Evolutionary conservation across 2,113 vertebrate genomes (phyloP).

Genomic region (Callaeas wilsoni): DNA sequence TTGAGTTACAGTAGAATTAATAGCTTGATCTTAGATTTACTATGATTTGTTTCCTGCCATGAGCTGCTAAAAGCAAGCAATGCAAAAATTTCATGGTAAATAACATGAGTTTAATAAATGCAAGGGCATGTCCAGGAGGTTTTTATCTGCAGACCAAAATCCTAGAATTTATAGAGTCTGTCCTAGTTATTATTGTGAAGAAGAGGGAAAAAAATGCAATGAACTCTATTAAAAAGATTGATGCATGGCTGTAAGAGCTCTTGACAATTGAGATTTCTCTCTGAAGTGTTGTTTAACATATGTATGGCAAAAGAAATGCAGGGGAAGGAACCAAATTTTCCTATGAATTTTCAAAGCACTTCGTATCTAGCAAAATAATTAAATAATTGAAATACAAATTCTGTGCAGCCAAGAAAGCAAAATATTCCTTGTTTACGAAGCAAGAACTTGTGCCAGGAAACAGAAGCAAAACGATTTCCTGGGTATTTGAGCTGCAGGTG

Average conservation of each 20-base stretch:
- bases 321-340: not conserved
- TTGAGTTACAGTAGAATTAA: not conserved
- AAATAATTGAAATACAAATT: not conserved
- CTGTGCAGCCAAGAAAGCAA: not conserved
- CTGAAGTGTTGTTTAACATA: conserved; percentile 10
- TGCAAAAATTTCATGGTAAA: not conserved
- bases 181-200: not conserved
- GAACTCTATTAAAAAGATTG: conserved; percentile 39
- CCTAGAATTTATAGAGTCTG: conserved; percentile 11
- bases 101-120: not conserved
- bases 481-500: not conserved
- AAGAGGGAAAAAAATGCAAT: not conserved
- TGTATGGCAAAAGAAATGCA: not conserved
- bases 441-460: not conserved
- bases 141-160: conserved; percentile 19
- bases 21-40: not conserved
- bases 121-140: not conserved
- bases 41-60: not conserved
- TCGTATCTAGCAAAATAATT: not conserved
- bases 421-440: not conserved
- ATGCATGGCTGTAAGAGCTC: not conserved
- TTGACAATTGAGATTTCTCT: conserved; percentile 8
- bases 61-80: not conserved
- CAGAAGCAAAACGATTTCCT: not conserved
- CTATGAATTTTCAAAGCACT: not conserved